Evolutionary conservation across 2,888 invertebrate genomes (phyloP), one percentile per base, ranked within the genome.

Genomic region (Orthonevra nobilis): DNA sequence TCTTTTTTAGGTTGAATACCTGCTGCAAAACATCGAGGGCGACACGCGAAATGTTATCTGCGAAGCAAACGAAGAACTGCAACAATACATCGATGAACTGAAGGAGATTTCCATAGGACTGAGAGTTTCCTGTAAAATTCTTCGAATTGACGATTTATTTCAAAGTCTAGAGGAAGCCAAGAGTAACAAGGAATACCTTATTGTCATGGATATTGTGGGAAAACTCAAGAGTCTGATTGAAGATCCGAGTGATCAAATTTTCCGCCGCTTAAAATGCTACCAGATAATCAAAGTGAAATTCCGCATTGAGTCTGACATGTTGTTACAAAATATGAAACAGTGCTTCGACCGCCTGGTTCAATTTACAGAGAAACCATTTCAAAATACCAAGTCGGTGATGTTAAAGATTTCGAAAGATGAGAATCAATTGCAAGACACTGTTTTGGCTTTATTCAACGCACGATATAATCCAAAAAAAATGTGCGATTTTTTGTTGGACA

Each of bases 21-120:
- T 89, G 6, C 75, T 88, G 0, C 83, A 85, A 10, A 84, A 83
- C n/a, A 82, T 95, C 74, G 92, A 93, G 83, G 90, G 91, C 48
- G 90, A 91, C 70, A 91, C 92, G 0, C 91, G 92, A 86, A 89
- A 90, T 15, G 92, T 93, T 81, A 89, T 94, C 34, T 87, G 90
- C 1, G 90, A 91, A 64, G 92, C 92, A 0, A 91, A 91, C 52
- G 90, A 91, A 46, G 92, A 92, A 84, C 88, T 94, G 81, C 90
- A 92, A 34, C 89, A 89, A 66, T 88, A 93, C 38, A 89, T 91
- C 0, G 85, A 88, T 9, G 89, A 90, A 28, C 86, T 94, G 38
- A 88, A 91, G 68, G 91, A 91, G 82, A 89, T 92, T 0, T 90
- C 90, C 14, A 89, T 91, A 81, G 91, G 91, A n/a, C 82, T 93